These are phyloP conservation scores for Drosophila orosa DNA, from an alignment of 1,140 invertebrate genomes.

Conservation along the genomic window DNA sequence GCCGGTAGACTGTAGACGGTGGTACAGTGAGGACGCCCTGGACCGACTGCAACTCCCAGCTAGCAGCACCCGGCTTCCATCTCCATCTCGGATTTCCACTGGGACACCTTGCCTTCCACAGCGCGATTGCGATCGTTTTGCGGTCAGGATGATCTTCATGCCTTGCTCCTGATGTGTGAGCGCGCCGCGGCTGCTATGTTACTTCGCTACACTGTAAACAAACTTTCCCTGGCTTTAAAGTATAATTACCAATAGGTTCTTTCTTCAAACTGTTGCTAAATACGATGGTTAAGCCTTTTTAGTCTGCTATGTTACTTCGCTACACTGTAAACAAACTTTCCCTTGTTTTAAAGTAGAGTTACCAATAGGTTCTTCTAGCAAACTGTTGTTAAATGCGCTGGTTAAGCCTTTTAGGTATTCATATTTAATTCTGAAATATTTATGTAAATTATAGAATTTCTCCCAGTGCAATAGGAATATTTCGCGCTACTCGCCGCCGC, in stretches of 20 bases:
- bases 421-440: too few species aligned
- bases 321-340: neutral
- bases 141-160: constrained; percentile 58
- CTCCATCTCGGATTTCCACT: constrained; percentile 28
- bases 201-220: constrained; percentile 20
- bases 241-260: fast-evolving
- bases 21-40: constrained; percentile 54
- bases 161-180: constrained; percentile 69
- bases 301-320: constrained; percentile 48
- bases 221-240: neutral
- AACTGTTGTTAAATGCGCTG: too few species aligned
- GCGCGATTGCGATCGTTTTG: constrained; percentile 69
- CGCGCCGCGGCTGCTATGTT: constrained; percentile 50
- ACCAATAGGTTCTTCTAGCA: too few species aligned
- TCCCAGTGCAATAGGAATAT: constrained; percentile 54
- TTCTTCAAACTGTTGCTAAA: neutral
- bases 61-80: constrained; percentile 16
- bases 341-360: neutral
- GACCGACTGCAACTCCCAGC: constrained; percentile 16
- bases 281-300: too few species aligned
- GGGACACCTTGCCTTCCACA: constrained; percentile 58
- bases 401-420: too few species aligned
- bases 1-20: constrained; percentile 32
- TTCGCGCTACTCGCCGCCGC: constrained; percentile 71
- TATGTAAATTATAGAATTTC: constrained; percentile 1